phyloP scores from a whole-genome alignment of 2,888 invertebrate species.

The Plemyria rubiginata region DNA sequence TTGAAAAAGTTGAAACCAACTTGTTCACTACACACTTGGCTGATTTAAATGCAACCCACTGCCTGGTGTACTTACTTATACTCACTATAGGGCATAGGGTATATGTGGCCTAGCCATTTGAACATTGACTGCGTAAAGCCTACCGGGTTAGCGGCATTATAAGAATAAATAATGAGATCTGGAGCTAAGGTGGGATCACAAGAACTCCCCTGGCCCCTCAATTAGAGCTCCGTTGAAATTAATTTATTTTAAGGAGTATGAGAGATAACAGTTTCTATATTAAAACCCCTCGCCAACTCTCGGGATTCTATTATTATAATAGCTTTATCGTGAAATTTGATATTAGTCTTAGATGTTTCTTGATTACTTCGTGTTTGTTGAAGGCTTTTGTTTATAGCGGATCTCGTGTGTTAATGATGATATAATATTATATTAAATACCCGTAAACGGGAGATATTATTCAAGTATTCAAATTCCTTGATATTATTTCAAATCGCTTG shows the following conservation, averaged over 20 bases:
- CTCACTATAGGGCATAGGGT: too few species aligned
- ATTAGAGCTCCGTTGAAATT: constrained; percentile 71
- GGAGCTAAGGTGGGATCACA: constrained; percentile 22
- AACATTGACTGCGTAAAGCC: constrained; percentile 15
- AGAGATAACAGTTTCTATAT: constrained; percentile 7
- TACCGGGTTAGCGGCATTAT: constrained; percentile 37
- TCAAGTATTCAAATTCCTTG: too few species aligned
- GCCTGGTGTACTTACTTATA: too few species aligned
- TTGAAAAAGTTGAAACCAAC: too few species aligned
- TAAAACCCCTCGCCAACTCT: background rate
- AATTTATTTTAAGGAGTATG: constrained; percentile 60
- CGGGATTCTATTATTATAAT: background rate
- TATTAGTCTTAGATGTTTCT: background rate
- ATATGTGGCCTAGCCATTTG: constrained; percentile 15
- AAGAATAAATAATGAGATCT: constrained; percentile 41
- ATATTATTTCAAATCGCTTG: too few species aligned
- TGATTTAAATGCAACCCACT: too few species aligned
- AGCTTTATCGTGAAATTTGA: background rate
- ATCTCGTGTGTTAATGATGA: too few species aligned
- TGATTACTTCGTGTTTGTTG: background rate
- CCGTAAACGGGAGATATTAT: too few species aligned
- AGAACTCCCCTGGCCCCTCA: constrained; percentile 59
- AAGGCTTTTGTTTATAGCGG: too few species aligned
- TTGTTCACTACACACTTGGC: too few species aligned
- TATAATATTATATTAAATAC: too few species aligned